Evolutionary conservation across 2,113 vertebrate genomes (phyloP), one percentile per base, ranked within the genome.

Genomic region (Hyperopisus bebe): DNA sequence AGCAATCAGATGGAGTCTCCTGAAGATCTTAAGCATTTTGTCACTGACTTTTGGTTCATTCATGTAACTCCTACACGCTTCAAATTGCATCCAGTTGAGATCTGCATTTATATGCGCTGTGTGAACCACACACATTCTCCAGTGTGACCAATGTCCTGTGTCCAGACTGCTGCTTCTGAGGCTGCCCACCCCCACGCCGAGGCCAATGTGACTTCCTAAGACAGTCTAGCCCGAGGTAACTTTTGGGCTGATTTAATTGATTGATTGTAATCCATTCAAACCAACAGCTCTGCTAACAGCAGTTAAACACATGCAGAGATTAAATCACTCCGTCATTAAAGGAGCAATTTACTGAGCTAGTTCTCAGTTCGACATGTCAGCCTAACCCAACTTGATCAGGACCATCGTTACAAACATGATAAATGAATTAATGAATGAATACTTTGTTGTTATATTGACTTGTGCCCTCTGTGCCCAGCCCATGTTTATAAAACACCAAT

Each of bases 211-310:
- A 50, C 3, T 2, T n/a, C 21, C 8, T 24, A 44, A 46, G 82
- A 86, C n/a, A 27, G 19, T 86, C 24, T 15, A n/a, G 84, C 84
- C 47, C 0, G 11, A 86, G 48, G 46, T 86, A 35, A 48, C 84
- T 31, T 86, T 86, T 27, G 84, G 44, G 48, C 48, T 86, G n/a
- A 86, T 86, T 51, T 86, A 31, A 51, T n/a, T 86, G 48, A 86
- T 86, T 51, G 84, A 86, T 51, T 86, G 46, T 27, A 51, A 27
- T 51, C 48, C 27, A 27, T 86, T 27, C n/a, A 35, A 35, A 17
- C 15, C 27, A 84, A 47, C 44, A n/a, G 82, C 82, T 47, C 44
- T n/a, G 21, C 82, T 47, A 24, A 39, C 82, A 24, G 24, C 24
- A 48, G 46, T 86, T 48, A 86, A 51, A 48, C 46, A 35, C 48